Conservation (phyloP, 2,888 invertebrate species). For the Lepidocyrtinus sp. region DNA sequence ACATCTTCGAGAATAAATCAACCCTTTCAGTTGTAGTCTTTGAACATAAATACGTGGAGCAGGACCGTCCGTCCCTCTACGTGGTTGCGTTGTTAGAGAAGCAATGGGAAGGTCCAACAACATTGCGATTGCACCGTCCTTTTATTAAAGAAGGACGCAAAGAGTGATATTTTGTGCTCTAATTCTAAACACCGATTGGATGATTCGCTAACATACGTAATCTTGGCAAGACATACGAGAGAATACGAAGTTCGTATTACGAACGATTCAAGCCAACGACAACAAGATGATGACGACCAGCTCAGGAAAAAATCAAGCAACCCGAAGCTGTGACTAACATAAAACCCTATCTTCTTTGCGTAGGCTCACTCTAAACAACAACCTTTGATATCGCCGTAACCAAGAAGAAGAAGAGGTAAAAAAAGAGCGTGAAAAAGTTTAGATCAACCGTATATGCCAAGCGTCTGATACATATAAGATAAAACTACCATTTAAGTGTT, state of each 20-base stretch:
- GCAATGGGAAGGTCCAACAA: constrained; percentile 22
- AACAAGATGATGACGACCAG: constrained; percentile 13
- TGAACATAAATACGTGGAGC: too few relatives aligned
- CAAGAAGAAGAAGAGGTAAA: background rate
- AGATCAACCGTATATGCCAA: too few relatives aligned
- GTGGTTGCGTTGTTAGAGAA: constrained; percentile 16
- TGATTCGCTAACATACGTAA: constrained; percentile 19
- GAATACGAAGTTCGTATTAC: too few relatives aligned
- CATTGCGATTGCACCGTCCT: too few relatives aligned
- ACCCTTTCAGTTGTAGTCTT: too few relatives aligned
- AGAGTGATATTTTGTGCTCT: background rate
- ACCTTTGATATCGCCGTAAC: background rate
- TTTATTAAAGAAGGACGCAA: constrained; percentile 40
- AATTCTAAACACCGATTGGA: constrained; percentile 25
- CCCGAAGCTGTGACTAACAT: background rate
- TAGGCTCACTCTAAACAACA: background rate
- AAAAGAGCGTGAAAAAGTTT: constrained; percentile 6
- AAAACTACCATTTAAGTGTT: too few relatives aligned
- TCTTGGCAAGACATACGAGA: constrained; percentile 31
- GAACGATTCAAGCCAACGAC: constrained; percentile 7
- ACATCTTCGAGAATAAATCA: too few relatives aligned
- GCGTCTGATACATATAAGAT: too few relatives aligned
- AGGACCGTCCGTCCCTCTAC: background rate
- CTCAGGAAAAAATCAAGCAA: background rate
- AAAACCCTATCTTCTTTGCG: background rate